A percentile compares a stretch with the other conserved stretches of the same genome.
phyloP scores from a whole-genome alignment of 2,113 vertebrate genomes.

The Nesospiza acunhae region DNA sequence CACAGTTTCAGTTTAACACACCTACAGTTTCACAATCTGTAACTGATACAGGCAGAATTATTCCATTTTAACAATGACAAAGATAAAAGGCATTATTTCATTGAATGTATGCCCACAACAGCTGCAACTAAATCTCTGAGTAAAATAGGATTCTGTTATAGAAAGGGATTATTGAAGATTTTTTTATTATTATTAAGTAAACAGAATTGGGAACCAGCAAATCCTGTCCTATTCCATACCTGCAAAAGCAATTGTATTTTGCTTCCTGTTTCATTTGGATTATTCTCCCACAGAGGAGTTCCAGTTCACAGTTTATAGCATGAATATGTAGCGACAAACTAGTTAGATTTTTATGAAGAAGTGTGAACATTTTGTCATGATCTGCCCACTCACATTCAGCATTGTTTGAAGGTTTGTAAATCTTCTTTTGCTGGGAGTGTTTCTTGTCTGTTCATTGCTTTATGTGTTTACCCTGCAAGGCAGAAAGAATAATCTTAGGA shows the following conservation, averaged over 20 bases:
- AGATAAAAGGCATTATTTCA: not conserved
- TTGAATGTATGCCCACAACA: not conserved
- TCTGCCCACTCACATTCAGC: not conserved
- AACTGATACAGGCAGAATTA: not conserved
- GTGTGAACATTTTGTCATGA: not conserved
- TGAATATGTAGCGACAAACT: not conserved
- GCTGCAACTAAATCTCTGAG: not conserved
- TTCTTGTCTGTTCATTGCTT: not conserved
- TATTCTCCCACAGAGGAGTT: not conserved
- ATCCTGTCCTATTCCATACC: not conserved
- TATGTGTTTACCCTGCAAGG: conserved; percentile 7
- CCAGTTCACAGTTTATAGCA: not conserved
- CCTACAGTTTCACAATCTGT: not conserved
- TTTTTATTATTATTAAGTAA: not conserved
- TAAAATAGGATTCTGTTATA: not conserved
- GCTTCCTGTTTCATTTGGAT: not conserved
- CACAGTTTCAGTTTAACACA: not conserved
- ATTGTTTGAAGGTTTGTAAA: not conserved
- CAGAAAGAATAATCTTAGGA: not conserved
- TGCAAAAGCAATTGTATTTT: not conserved
- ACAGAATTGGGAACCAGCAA: not conserved
- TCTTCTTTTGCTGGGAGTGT: not conserved
- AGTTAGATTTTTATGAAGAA: not conserved
- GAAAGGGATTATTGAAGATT: not conserved
- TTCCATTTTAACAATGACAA: not conserved